Evolutionary conservation across 2,888 invertebrate species (phyloP), one percentile per base, ranked within the genome.

Genomic region (Acronicta alni): DNA sequence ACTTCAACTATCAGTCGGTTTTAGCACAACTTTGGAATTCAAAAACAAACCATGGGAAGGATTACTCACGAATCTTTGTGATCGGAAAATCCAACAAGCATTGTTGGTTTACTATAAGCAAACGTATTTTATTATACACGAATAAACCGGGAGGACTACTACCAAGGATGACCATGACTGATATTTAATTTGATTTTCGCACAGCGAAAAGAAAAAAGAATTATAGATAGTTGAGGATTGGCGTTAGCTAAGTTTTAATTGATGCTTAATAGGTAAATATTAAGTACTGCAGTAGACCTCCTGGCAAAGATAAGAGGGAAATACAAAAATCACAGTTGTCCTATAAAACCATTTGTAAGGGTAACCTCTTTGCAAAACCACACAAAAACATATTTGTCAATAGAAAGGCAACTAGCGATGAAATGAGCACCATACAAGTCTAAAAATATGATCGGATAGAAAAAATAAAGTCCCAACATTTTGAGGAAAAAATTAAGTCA

Each of bases 401-500:
- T 81, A 77, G 80, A 64, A 72, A 72, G 66, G 58, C 58, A 44
- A 68, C 80, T 85, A 83, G 81, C 80, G 56, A 63, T 71, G 55
- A 54, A 71, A 68, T 48, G 61, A 81, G 77, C 79, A 49, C 49
- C 55, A 74, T 72, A 71, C 74, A 38, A 53, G 30, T 12, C 52
- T 43, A 47, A 18, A 41, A 60, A 30, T 10, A 54, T 52, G 48
- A 53, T 42, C 52, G 35, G 32, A 47, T 30, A 44, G 58, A 5
- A 39, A 23, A 26, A 37, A 57, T 51, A 16, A 55, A 41, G n/a
- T 18, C n/a, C 7, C 2, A 35, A n/a, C n/a, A 35, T 14, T 14
- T 14, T n/a, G 6, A 35, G 6, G 35, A 5, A n/a, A 35, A 35
- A 35, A 35, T 14, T n/a, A 7, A n/a, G n/a, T 35, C n/a, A 35